These are phyloP conservation scores for Platalea minor DNA, from an alignment of 2,797 vertebrate genomes.

Conservation along the genomic window DNA sequence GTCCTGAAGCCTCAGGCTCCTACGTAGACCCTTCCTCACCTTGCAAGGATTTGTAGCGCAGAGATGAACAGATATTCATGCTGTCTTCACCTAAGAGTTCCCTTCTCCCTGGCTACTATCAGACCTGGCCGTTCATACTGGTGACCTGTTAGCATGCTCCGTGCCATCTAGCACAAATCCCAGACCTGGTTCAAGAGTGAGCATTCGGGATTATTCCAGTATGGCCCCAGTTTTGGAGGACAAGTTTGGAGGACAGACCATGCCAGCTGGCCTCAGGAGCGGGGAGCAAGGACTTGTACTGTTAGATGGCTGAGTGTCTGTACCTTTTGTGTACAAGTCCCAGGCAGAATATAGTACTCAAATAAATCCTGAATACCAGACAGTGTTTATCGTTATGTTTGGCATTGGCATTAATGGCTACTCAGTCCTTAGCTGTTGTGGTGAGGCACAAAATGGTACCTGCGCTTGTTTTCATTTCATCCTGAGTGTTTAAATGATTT, in stretches of 20 bases:
- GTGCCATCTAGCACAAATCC: not conserved
- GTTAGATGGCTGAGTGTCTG: not conserved
- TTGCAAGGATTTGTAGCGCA: not conserved
- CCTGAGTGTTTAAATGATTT: not conserved
- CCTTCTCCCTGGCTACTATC: not conserved
- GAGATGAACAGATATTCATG: not conserved
- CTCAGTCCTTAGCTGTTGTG: not conserved
- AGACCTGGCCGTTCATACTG: not conserved
- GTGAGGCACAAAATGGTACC: not conserved
- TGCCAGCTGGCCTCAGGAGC: not conserved
- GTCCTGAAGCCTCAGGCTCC: not conserved
- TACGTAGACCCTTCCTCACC: fast-evolving
- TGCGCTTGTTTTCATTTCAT: not conserved
- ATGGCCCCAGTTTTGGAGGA: not conserved
- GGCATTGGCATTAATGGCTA: not conserved
- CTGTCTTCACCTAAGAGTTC: not conserved
- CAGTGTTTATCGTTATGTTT: not conserved
- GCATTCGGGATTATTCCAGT: not conserved
- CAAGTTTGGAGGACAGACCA: not conserved
- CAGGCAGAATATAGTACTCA: not conserved
- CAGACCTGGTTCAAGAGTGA: not conserved
- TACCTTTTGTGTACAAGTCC: not conserved
- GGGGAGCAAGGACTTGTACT: not conserved
- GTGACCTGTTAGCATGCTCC: not conserved
- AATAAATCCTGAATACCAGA: not conserved